phyloP scores from a whole-genome alignment of 1,140 invertebrate genomes.

The Paraescarpia echinospica region DNA sequence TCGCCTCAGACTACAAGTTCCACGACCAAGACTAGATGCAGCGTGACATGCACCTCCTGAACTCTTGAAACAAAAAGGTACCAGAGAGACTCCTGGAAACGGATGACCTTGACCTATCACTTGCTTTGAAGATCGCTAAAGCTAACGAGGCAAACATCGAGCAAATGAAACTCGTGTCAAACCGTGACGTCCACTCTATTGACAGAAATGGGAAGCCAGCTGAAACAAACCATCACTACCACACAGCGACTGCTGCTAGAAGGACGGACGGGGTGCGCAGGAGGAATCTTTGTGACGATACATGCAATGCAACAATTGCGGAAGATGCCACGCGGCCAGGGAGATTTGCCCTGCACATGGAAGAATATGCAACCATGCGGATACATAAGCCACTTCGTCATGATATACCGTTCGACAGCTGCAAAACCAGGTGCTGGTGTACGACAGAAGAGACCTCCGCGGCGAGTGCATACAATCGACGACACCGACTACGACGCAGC shows the following conservation, averaged over 20 bases:
- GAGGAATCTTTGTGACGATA: background rate
- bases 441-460: too few species aligned
- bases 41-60: background rate
- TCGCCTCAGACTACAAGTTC: background rate
- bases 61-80: background rate
- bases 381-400: too few species aligned
- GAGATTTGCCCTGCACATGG: too few species aligned
- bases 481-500: too few species aligned
- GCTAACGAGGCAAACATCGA: too few species aligned
- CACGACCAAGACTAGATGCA: background rate
- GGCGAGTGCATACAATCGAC: too few species aligned
- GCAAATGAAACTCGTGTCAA: too few species aligned
- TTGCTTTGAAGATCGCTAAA: too few species aligned
- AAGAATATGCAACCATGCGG: too few species aligned
- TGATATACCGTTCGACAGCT: too few species aligned
- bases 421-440: too few species aligned
- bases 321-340: background rate
- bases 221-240: background rate
- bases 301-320: background rate
- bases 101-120: background rate
- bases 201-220: background rate
- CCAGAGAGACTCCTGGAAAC: background rate
- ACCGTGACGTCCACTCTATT: background rate
- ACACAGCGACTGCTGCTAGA: background rate
- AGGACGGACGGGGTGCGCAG: too few species aligned